Percentiles rank a stretch among this genome's conserved stretches.
Conservation (phyloP, 2,888 invertebrate species). For the Tetragnatha montana region DNA sequence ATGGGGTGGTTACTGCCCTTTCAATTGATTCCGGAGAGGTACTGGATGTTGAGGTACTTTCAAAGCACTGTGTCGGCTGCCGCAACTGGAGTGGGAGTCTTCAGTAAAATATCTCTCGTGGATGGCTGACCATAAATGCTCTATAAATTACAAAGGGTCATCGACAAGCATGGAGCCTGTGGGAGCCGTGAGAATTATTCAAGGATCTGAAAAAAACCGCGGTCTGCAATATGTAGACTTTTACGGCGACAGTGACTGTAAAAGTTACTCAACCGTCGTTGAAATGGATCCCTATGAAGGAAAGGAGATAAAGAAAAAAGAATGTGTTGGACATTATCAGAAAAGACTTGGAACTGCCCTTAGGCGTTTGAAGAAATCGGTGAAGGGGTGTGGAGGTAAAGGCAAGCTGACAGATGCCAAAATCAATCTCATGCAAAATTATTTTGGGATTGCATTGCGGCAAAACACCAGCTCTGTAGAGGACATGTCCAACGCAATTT, state of each 20-base stretch:
- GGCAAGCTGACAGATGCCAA: constrained; percentile 4
- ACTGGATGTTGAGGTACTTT: too few relatives aligned
- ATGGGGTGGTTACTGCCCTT: too few relatives aligned
- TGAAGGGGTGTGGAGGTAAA: not conserved
- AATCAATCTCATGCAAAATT: constrained; percentile 22
- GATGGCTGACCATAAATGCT: too few relatives aligned
- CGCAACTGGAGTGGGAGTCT: too few relatives aligned
- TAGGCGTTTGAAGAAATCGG: not conserved
- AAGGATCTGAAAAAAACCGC: constrained; percentile 6
- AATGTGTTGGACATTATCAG: constrained; percentile 24
- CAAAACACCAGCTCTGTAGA: constrained; percentile 3
- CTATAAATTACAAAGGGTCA: too few relatives aligned
- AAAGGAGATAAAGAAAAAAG: constrained; percentile 5
- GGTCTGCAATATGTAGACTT: constrained; percentile 2
- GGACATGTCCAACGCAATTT: constrained; percentile 15
- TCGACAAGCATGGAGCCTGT: too few relatives aligned
- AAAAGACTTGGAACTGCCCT: constrained; percentile 13
- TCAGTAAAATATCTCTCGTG: too few relatives aligned
- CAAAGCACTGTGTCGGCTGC: too few relatives aligned
- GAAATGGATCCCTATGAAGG: not conserved
- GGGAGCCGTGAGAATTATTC: not conserved
- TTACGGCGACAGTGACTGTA: constrained; percentile 20
- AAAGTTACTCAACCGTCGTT: not conserved
- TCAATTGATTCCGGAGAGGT: too few relatives aligned
- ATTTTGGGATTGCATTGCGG: constrained; percentile 23